Evolutionary conservation across 2,888 invertebrate genomes (phyloP), one percentile per base, ranked within the genome.

Genomic region (Apotomis turbidana): DNA sequence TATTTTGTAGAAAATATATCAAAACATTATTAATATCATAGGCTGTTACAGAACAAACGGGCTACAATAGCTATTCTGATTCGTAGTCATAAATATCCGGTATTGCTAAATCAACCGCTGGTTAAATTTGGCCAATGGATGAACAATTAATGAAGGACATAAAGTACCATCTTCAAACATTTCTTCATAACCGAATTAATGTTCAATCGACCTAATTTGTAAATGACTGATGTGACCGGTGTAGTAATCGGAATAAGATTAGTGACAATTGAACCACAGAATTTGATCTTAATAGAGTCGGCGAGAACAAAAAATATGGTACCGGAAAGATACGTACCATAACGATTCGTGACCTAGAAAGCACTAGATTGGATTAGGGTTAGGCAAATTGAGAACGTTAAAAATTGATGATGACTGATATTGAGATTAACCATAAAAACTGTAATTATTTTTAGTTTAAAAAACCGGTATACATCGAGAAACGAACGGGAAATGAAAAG

Each of bases 281-380:
- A 71, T 41, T 60, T 51, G 62, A 52, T 36, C 51, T 57, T 38
- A 62, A 71, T 57, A 44, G 51, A 51, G 67, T n/a, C 71, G 71
- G 71, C 13, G 51, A 68, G 61, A 55, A 41, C 55, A 62, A 55
- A 61, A 57, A 46, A 5, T 8, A 46, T 10, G 61, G 49, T 55
- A 66, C 59, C 12, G 12, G 38, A 38, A 62, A 71, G 36, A 55
- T 27, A 62, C 41, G 51, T 4, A 10, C n/a, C 71, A 41, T 13
- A 67, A 55, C 36, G 44, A 64, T 71, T 66, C 57, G 12, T 67
- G 66, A 67, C 71, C 66, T 51, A 55, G 55, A 71, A 59, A 54
- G 44, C 5, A 54, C 41, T 41, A 15, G 10, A 52, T 12, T 8
- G 54, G 41, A 15, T 15, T 15, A 55, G 49, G 49, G 55, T 66